Conservation (phyloP, 23 tunicate genomes). For the Pegea sp. region DNA sequence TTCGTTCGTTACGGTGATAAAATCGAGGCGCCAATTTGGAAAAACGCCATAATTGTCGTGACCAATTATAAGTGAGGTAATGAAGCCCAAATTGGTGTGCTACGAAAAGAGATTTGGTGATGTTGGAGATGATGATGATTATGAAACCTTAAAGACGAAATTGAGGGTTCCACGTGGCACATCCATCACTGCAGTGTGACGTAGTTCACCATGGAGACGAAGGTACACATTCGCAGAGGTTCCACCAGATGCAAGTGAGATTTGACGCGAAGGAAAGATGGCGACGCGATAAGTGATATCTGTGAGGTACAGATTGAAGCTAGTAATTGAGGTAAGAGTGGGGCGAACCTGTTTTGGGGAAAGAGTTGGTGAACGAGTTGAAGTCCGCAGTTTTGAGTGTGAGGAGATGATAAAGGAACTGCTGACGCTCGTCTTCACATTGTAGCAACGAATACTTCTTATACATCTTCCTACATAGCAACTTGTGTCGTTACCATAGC, state of each 20-base stretch:
- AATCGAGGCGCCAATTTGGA: constrained; percentile 78
- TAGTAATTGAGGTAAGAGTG: neutral
- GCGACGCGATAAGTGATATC: constrained; percentile 62
- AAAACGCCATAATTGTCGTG: constrained; percentile 89
- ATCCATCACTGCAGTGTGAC: constrained; percentile 20
- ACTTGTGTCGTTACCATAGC: neutral
- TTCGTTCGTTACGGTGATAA: constrained; percentile 46
- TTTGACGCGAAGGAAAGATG: constrained; percentile 70
- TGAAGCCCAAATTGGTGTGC: constrained; percentile 67
- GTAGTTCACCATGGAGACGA: constrained; percentile 45
- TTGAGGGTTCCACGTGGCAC: constrained; percentile 53
- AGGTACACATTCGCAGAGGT: constrained; percentile 87
- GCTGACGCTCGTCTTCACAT: constrained; percentile 86
- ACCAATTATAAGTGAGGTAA: constrained; percentile 55
- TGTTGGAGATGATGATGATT: too few relatives aligned
- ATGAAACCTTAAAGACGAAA: constrained; percentile 45
- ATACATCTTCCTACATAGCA: constrained; percentile 33
- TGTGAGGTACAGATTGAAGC: neutral
- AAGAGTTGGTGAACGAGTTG: constrained; percentile 74
- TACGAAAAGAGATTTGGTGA: constrained; percentile 1
- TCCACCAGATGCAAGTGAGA: constrained; percentile 29
- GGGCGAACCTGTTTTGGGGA: constrained; percentile 34
- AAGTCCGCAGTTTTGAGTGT: constrained; percentile 74
- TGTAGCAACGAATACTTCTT: constrained; percentile 78
- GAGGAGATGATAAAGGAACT: constrained; percentile 62